phyloP scores from a whole-genome alignment of 2,888 invertebrate genomes.

The Prenolepis imparis region DNA sequence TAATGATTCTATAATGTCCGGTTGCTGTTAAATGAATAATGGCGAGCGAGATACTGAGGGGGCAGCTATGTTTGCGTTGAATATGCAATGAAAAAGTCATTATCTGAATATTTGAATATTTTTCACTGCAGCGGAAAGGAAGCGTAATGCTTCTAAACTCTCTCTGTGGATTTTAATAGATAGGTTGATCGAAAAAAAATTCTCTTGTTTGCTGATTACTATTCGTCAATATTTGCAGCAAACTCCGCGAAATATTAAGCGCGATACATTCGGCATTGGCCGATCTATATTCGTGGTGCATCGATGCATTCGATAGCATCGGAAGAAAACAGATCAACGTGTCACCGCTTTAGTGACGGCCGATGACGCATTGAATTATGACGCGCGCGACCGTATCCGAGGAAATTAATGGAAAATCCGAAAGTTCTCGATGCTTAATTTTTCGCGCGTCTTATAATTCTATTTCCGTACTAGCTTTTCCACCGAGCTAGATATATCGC shows the following conservation, averaged over 20 bases:
- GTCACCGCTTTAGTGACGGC: not conserved
- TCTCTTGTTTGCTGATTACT: not conserved
- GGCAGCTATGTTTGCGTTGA: not conserved
- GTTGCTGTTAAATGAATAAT: not conserved
- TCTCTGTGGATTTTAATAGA: not conserved
- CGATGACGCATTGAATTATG: conserved; percentile 33
- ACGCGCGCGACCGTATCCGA: conserved; percentile 3
- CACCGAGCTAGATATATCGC: not conserved
- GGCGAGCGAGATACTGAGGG: not conserved
- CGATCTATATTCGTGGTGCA: not conserved
- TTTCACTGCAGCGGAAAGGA: not conserved
- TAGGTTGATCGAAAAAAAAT: not conserved
- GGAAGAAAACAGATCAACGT: conserved; percentile 32
- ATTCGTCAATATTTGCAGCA: not conserved
- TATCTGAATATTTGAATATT: not conserved
- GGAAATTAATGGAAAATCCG: conserved; percentile 29
- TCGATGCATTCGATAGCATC: not conserved
- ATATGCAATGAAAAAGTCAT: not conserved
- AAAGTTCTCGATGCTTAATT: conserved; percentile 28
- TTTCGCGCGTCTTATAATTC: conserved; percentile 12
- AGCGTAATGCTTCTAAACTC: not conserved
- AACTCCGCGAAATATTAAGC: conserved; percentile 59
- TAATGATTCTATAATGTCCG: conserved; percentile 7
- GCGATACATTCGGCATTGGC: conserved; percentile 64
- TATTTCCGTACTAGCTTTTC: conserved; percentile 12